A percentile compares a stretch with the other conserved stretches of the same genome.
These are phyloP conservation scores for Lerista edwardsae DNA, from an alignment of 2,797 vertebrate species.

Conservation along the genomic window DNA sequence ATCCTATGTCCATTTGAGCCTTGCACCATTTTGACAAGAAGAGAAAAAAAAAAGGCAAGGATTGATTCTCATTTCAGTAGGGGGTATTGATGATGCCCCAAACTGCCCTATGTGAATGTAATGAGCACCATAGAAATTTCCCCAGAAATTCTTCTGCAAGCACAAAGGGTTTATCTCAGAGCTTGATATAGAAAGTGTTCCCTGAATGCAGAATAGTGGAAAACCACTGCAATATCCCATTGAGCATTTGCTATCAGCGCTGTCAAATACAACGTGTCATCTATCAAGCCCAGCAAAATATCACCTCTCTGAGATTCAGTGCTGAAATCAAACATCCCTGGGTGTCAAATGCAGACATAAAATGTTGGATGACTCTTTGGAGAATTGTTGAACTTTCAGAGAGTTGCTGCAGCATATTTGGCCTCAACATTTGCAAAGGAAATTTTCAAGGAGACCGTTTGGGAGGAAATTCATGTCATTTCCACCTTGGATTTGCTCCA, in stretches of 20 bases:
- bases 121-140: background rate
- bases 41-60: too few species aligned
- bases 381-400: background rate
- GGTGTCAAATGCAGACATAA: background rate
- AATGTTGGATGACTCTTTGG: background rate
- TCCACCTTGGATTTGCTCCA: background rate
- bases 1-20: background rate
- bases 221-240: background rate
- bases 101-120: background rate
- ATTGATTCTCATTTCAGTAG: background rate
- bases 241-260: too few species aligned
- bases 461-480: background rate
- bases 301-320: background rate
- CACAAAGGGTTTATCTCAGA: too few species aligned
- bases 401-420: background rate
- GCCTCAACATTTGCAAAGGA: background rate
- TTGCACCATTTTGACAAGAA: background rate
- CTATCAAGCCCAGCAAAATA: background rate
- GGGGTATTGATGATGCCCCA: background rate
- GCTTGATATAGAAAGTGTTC: background rate
- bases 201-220: background rate
- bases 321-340: background rate
- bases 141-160: background rate
- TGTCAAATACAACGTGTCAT: background rate
- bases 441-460: background rate